Conservation (phyloP, 2,797 vertebrate genomes). For the Oreortyx pictus region DNA sequence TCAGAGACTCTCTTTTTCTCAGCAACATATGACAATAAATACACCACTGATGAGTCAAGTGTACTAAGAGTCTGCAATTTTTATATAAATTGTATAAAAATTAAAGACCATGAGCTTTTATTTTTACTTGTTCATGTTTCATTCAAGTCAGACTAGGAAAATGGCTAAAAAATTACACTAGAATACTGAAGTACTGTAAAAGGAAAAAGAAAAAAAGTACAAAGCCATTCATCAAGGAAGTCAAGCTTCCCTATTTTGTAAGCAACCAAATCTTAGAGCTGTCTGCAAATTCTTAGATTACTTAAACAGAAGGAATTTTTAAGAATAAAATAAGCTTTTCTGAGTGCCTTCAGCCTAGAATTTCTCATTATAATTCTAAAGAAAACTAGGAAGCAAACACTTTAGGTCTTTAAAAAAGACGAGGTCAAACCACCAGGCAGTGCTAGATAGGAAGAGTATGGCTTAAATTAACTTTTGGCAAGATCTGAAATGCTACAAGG, state of each 20-base stretch:
- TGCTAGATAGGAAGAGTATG: constrained; percentile 18
- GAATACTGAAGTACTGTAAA: neutral
- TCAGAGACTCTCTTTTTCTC: constrained; percentile 11
- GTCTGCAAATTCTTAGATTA: neutral
- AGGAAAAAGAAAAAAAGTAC: neutral
- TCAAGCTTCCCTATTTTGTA: constrained; percentile 23
- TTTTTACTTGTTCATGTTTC: constrained; percentile 9
- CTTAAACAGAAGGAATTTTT: neutral
- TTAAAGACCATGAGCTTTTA: neutral
- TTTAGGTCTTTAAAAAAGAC: constrained; percentile 30
- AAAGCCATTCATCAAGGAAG: constrained; percentile 22
- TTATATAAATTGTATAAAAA: neutral
- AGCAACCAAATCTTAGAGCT: constrained; percentile 37
- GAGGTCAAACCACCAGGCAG: constrained; percentile 19
- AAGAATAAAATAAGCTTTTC: neutral
- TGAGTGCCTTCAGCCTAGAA: neutral
- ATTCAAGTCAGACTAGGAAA: constrained; percentile 23
- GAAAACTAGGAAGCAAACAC: constrained; percentile 27
- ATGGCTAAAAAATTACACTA: neutral
- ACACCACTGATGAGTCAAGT: neutral
- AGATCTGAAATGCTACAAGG: constrained; percentile 18
- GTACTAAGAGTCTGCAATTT: neutral
- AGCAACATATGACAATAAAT: neutral
- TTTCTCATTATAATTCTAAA: neutral
- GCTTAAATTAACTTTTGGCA: constrained; percentile 24